Conservation (phyloP, 1,140 invertebrate genomes). For the Temnothorax longispinosus region DNA sequence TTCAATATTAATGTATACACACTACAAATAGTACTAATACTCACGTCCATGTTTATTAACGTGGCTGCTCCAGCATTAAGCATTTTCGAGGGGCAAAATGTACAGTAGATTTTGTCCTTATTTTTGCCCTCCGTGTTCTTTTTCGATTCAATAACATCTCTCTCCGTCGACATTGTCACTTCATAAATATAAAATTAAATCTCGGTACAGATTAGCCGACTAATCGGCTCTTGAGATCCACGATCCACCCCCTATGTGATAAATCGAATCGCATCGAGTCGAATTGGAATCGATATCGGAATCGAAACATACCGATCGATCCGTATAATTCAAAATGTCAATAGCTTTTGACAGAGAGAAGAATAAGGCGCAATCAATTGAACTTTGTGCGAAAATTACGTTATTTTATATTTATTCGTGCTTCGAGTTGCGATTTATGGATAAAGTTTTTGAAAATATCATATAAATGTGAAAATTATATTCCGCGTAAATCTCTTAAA, state of each 20-base stretch:
- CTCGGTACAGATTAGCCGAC: neutral
- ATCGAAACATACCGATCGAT: neutral
- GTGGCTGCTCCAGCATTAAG: slow-evolving; percentile 88
- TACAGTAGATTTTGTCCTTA: slow-evolving; percentile 88
- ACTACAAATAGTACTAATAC: slow-evolving; percentile 55
- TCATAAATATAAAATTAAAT: slow-evolving; percentile 23
- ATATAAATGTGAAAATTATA: no score
- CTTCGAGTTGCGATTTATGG: no score
- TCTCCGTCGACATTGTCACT: slow-evolving; percentile 54
- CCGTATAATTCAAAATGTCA: neutral
- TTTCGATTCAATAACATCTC: slow-evolving; percentile 61
- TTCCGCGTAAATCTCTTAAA: no score
- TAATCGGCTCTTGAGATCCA: neutral
- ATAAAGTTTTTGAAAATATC: no score
- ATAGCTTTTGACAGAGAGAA: no score
- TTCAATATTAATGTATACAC: slow-evolving; percentile 26
- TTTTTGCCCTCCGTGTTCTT: slow-evolving; percentile 89
- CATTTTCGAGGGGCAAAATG: slow-evolving; percentile 91
- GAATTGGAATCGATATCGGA: neutral
- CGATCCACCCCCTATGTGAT: neutral
- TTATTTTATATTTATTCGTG: no score
- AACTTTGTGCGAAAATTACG: no score
- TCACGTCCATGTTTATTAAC: slow-evolving; percentile 87
- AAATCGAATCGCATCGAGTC: neutral
- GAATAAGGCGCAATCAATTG: no score